Percentiles rank a stretch among this genome's conserved stretches.
phyloP scores from a whole-genome alignment of 2,888 invertebrate species.

The Pristionchus arcanus region DNA sequence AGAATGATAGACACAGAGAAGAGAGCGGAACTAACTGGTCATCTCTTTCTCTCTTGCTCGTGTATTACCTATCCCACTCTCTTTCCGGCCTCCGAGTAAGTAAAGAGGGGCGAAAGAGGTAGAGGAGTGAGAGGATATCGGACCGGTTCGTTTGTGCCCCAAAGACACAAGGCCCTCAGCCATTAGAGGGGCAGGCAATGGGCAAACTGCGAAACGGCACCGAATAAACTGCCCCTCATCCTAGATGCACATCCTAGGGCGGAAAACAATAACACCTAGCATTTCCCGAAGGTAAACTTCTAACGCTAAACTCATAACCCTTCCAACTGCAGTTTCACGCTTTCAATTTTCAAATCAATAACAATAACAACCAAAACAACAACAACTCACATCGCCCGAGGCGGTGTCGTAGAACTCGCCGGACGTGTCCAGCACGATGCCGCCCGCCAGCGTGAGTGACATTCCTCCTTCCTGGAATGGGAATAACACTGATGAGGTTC shows the following conservation, averaged over 20 bases:
- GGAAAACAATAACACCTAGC: too few species aligned
- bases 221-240: neutral
- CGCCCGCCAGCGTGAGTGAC: slow-evolving; percentile 32
- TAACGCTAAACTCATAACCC: too few species aligned
- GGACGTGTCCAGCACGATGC: slow-evolving; percentile 49
- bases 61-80: slow-evolving; percentile 45
- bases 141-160: slow-evolving; percentile 8
- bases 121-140: neutral
- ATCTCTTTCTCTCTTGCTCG: neutral
- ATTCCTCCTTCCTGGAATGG: neutral
- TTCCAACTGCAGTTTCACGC: neutral
- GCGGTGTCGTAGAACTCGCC: slow-evolving; percentile 55
- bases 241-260: neutral
- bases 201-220: slow-evolving; percentile 20
- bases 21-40: slow-evolving; percentile 3
- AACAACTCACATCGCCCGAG: slow-evolving; percentile 53
- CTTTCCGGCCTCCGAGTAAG: slow-evolving; percentile 42
- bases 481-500: neutral
- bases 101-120: neutral
- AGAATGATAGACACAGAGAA: neutral
- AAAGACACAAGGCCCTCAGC: slow-evolving; percentile 39
- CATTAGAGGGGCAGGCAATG: neutral
- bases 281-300: too few species aligned
- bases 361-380: neutral
- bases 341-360: neutral